These are phyloP conservation scores for Drosophila malerkotliana DNA, from an alignment of 1,140 invertebrate species.

Conservation along the genomic window DNA sequence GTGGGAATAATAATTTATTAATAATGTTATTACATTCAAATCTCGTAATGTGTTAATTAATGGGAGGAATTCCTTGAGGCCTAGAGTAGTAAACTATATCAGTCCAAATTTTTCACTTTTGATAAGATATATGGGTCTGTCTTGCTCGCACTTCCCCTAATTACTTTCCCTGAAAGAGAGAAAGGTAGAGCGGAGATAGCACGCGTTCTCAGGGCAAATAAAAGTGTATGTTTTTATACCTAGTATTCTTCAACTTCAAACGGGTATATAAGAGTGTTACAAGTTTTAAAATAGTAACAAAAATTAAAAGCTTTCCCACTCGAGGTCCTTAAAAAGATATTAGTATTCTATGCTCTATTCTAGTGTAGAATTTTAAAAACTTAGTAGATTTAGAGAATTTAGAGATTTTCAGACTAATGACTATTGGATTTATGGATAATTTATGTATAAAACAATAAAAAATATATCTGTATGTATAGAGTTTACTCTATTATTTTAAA, in stretches of 20 bases:
- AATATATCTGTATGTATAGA: too few relatives aligned
- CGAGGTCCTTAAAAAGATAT: too few relatives aligned
- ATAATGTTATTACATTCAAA: too few relatives aligned
- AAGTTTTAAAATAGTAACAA: background rate
- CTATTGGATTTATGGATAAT: too few relatives aligned
- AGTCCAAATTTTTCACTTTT: conserved; percentile 28
- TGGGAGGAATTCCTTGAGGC: conserved; percentile 46
- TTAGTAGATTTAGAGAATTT: too few relatives aligned
- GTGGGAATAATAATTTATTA: conserved; percentile 2
- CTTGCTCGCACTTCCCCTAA: conserved; percentile 8
- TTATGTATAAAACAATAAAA: too few relatives aligned
- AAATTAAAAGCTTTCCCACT: background rate
- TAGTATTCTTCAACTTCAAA: background rate
- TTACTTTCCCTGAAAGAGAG: conserved; percentile 54
- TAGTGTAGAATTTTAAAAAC: too few relatives aligned
- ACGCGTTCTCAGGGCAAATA: conserved; percentile 53
- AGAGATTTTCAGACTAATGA: too few relatives aligned
- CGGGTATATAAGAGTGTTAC: background rate
- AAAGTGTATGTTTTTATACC: conserved; percentile 40
- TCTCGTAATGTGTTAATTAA: conserved; percentile 45
- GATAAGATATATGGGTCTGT: conserved; percentile 58
- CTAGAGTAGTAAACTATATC: conserved; percentile 26
- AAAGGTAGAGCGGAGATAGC: conserved; percentile 42
- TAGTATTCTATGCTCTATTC: too few relatives aligned
- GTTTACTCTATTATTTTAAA: too few relatives aligned